Percentiles rank a stretch among this genome's conserved stretches.
These are phyloP conservation scores for Rhogogaster chlorosoma DNA, from an alignment of 2,888 invertebrate species.

Conservation along the genomic window DNA sequence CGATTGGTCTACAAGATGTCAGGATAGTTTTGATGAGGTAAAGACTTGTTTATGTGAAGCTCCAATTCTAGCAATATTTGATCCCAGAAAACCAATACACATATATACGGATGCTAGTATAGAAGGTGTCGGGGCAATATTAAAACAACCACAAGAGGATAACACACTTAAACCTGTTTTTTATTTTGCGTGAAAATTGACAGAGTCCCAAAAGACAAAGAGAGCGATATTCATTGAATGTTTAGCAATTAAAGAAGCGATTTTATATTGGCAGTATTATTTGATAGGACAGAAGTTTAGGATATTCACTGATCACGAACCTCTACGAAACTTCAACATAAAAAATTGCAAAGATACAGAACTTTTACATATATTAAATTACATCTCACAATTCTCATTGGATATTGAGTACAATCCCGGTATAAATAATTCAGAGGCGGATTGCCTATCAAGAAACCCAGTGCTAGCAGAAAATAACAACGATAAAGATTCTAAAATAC, in stretches of 20 bases:
- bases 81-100: neutral
- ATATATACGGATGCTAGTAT: conserved; percentile 39
- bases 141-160: neutral
- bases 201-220: conserved; percentile 8
- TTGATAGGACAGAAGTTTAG: conserved; percentile 36
- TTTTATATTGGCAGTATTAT: conserved; percentile 43
- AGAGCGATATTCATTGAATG: conserved; percentile 37
- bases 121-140: conserved; percentile 20
- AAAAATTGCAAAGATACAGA: conserved; percentile 38
- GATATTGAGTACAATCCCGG: conserved; percentile 34
- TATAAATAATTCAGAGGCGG: conserved; percentile 39
- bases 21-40: conserved; percentile 24
- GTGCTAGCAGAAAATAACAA: conserved; percentile 33
- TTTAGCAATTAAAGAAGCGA: conserved; percentile 44
- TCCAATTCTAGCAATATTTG: conserved; percentile 44
- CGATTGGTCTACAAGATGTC: conserved; percentile 35
- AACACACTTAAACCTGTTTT: neutral
- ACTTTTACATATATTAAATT: conserved; percentile 39
- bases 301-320: conserved; percentile 33
- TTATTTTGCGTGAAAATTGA: conserved; percentile 10
- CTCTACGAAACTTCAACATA: conserved; percentile 27
- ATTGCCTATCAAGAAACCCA: conserved; percentile 45
- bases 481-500: conserved; percentile 23
- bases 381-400: conserved; percentile 37
- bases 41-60: conserved; percentile 41